Evolutionary conservation across 1,140 invertebrate genomes (phyloP), one percentile per base, ranked within the genome.

Genomic region (Pinna nobilis): DNA sequence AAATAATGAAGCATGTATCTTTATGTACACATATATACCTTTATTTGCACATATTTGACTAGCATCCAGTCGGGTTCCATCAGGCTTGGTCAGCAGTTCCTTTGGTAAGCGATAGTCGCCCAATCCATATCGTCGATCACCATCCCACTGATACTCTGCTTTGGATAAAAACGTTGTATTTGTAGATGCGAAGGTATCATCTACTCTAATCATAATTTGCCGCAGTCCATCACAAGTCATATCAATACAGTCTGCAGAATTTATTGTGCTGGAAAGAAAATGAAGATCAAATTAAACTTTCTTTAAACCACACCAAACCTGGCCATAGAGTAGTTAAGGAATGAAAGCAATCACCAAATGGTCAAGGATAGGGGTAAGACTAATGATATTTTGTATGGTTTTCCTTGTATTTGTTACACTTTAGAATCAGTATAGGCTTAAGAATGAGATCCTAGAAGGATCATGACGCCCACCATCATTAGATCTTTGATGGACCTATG

Each of bases 51-150:
- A 80, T 23, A 82, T 41, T 30, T 59, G 50, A 44, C 65, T 41
- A 32, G 49, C 55, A 6, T 55, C 33, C 15, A 60, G 13, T 30
- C 59, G 28, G 1, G 33, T 37, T 23, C 86, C 86, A 73, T 84
- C 68, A 3, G 60, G 39, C 23, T 64, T 53, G 3, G 86, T 82
- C n/a, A 86, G 44, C 66, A 86, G 76, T 13, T 64, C 73, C 59
- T 85, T 85, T 1, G 87, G 87, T 41, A 89, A 85, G 30, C 87
- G 59, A 76, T 84, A 88, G 67, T 88, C 86, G 20, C 87, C 88
- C 5, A 88, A 53, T 0, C 88, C 88, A 33, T 79, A 50, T 15
- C 77, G 15, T 30, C 57, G 60, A 64, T 88, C 82, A 0, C 76
- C 83, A 57, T 81, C 78, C 87, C 87, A 89, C 63, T 85, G 72